phyloP scores from a whole-genome alignment of 2,113 vertebrate species.

The Notarius quadriscutis region DNA sequence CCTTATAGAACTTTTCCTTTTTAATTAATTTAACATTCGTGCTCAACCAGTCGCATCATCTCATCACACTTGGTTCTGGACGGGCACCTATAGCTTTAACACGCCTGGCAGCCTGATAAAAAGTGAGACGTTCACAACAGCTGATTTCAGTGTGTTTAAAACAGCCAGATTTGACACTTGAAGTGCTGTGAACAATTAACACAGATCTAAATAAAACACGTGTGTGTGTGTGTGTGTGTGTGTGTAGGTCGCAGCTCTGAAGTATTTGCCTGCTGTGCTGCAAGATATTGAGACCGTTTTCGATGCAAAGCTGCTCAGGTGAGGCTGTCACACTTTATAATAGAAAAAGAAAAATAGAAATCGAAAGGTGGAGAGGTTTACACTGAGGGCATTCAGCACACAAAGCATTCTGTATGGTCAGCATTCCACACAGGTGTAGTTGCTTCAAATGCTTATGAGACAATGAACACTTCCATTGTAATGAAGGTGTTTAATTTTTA shows the following conservation, averaged over 20 bases:
- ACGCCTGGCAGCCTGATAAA: constrained; percentile 17
- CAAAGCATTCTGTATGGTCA: not conserved
- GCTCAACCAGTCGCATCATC: not conserved
- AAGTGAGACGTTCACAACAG: constrained; percentile 14
- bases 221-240: constrained; percentile 30
- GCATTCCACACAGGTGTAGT: not conserved
- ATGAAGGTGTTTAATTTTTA: not conserved
- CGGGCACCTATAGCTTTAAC: not conserved
- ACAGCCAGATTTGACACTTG: not conserved
- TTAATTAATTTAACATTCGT: constrained; percentile 2
- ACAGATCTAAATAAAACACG: constrained; percentile 10
- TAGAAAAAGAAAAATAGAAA: constrained; percentile 6
- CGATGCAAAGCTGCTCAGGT: constrained; percentile 93
- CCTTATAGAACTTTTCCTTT: not conserved
- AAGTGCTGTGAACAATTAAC: constrained; percentile 9
- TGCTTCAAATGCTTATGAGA: not conserved
- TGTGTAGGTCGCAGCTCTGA: constrained; percentile 91
- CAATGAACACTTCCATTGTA: not conserved
- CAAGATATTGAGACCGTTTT: constrained; percentile 95
- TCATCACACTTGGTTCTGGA: not conserved
- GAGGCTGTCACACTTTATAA: constrained; percentile 39
- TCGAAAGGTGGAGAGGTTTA: not conserved
- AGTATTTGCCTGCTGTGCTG: constrained; percentile 93
- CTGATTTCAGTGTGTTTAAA: constrained; percentile 13
- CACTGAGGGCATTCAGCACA: not conserved